phyloP scores from a whole-genome alignment of 2,113 vertebrate genomes.

The Prinia subflava region DNA sequence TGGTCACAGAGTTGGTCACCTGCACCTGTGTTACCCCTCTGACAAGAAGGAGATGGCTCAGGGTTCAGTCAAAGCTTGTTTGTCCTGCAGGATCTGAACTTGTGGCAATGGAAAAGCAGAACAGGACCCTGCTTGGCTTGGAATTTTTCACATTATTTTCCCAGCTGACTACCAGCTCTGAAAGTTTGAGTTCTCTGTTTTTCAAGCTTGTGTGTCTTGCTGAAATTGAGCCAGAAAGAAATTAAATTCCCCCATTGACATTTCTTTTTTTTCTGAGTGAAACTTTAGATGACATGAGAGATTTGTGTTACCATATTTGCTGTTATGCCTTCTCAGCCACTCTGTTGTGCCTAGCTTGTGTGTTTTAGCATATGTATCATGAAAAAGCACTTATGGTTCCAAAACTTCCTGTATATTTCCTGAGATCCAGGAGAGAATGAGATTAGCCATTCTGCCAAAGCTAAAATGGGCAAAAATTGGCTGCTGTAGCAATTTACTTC shows the following conservation, averaged over 20 bases:
- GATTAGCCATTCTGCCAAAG: constrained; percentile 49
- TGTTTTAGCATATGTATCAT: not conserved
- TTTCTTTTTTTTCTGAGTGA: not conserved
- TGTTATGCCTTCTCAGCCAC: not conserved
- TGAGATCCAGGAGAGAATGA: not conserved
- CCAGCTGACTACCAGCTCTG: not conserved
- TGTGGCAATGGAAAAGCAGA: not conserved
- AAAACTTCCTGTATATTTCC: not conserved
- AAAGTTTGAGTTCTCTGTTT: not conserved
- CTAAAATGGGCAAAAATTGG: constrained; percentile 48
- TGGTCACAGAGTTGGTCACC: not conserved
- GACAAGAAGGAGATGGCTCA: not conserved
- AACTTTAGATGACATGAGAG: not conserved
- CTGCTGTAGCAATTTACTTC: constrained; percentile 42
- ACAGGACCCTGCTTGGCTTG: not conserved
- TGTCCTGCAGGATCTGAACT: not conserved
- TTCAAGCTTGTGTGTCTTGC: not conserved
- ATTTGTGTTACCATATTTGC: not conserved
- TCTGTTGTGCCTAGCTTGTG: constrained; percentile 21
- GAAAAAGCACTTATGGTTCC: not conserved
- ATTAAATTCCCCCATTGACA: not conserved
- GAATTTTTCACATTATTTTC: not conserved
- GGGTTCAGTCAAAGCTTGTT: not conserved
- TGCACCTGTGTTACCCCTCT: not conserved
- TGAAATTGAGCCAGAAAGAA: not conserved